Evolutionary conservation across 2,797 vertebrate species (phyloP).

Genomic region (Gymnopithys bicolor): DNA sequence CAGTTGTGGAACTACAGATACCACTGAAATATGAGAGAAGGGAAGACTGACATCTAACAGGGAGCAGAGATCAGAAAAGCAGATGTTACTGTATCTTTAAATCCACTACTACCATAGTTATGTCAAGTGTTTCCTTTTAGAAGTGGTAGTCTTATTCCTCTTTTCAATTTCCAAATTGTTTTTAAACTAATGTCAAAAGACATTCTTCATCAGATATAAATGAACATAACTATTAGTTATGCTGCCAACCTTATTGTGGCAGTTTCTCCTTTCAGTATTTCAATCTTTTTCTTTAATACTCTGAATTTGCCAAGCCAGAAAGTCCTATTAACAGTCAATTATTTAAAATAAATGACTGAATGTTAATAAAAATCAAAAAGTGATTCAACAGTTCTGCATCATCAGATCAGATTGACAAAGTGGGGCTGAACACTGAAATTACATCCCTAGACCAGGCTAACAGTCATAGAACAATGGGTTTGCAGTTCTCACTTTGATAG

Average conservation of each 20-base stretch:
- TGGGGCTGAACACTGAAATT: background rate
- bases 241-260: background rate
- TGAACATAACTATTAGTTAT: background rate
- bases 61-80: background rate
- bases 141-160: background rate
- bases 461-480: background rate
- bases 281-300: background rate
- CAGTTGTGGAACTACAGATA: background rate
- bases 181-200: background rate
- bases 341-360: background rate
- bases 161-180: background rate
- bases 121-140: background rate
- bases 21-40: background rate
- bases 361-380: background rate
- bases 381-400: background rate
- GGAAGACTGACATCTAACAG: background rate
- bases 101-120: background rate
- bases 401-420: background rate
- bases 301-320: background rate
- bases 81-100: background rate
- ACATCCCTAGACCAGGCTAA: background rate
- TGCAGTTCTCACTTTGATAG: background rate
- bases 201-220: background rate
- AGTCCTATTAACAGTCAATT: background rate
- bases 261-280: background rate